Percentiles rank a stretch among this genome's conserved stretches.
phyloP scores from a whole-genome alignment of 2,797 vertebrate genomes.

The Tarsius wallacei region DNA sequence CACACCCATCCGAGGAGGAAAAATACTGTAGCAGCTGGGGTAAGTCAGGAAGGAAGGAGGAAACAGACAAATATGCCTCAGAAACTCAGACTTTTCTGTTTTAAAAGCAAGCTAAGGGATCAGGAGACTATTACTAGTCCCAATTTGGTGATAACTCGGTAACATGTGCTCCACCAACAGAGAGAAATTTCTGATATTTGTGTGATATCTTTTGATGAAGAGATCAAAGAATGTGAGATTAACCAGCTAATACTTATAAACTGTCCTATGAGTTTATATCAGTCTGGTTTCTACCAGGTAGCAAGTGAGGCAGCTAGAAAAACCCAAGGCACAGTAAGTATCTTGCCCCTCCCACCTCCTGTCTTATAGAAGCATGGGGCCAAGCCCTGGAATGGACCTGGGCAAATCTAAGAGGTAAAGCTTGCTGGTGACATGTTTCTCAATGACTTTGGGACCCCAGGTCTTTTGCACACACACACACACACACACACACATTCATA shows the following conservation, averaged over 20 bases:
- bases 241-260: neutral
- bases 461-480: neutral
- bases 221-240: slow-evolving; percentile 5
- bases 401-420: neutral
- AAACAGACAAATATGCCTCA: neutral
- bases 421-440: neutral
- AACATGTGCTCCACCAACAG: neutral
- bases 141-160: neutral
- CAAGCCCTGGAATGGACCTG: neutral
- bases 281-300: neutral
- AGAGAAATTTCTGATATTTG: neutral
- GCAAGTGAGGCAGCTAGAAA: neutral
- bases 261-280: neutral
- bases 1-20: neutral
- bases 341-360: neutral
- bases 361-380: neutral
- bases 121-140: neutral
- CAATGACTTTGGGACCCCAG: neutral
- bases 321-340: neutral
- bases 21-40: neutral
- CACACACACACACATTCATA: neutral
- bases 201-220: neutral
- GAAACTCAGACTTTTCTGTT: slow-evolving; percentile 1
- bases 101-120: slow-evolving; percentile 54
- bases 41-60: neutral